Evolutionary conservation across 1,140 invertebrate species (phyloP), one percentile per base, ranked within the genome.

Genomic region (Bombus balteatus): DNA sequence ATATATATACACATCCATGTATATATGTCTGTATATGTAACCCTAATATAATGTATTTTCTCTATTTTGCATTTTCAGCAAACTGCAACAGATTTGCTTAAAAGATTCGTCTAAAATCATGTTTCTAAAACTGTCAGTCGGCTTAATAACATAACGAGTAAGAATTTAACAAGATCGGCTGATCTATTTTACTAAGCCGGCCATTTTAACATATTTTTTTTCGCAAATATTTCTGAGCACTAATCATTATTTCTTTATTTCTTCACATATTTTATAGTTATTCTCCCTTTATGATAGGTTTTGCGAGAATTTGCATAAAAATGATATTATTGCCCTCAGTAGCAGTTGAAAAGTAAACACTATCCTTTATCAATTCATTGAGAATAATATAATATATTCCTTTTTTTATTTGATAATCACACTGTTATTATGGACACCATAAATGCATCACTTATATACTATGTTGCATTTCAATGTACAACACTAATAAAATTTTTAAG

Each of bases 21-120:
- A 88, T 87, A 86, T 81, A 66, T 81, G 28, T 39, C 75, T 88
- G 77, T 86, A 88, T 87, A 86, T 78, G 75, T n/a, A 68, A 71
- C 68, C n/a, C 70, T 77, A 66, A 87, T 75, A 59, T 79, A 75
- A 87, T 80, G 62, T 82, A 87, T 86, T 91, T 65, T 86, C 74
- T 90, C 83, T 89, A 89, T 12, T 73, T 88, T 91, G 78, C 81
- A 66, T 87, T 78, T 57, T 84, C 76, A 85, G 91, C 91, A 92
- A 92, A 86, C 34, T 91, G 89, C 86, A 92, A 92, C 89, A 90
- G 71, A 78, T 91, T 85, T 91, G 81, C 79, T 91, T 92, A 92
- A 93, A 93, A 92, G 89, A 88, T 88, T 91, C 78, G 74, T 93
- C 92, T 92, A 93, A 92, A 92, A 93, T 87, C 86, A 81, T 91